Evolutionary conservation across 1,140 invertebrate genomes (phyloP).

Genomic region (Marisa cornuarietis): DNA sequence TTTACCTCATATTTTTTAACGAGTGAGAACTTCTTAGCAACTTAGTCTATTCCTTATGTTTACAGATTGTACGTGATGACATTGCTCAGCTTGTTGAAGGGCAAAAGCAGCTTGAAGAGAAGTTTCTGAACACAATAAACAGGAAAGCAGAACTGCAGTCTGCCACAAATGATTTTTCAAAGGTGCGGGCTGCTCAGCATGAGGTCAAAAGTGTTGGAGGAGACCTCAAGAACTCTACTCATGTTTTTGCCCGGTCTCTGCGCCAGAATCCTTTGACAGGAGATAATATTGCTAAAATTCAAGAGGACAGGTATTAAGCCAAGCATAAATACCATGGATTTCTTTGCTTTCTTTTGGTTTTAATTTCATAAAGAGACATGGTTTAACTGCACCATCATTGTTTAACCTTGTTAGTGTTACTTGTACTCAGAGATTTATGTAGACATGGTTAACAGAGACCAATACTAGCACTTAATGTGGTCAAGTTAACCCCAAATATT

Average conservation of each 20-base stretch:
- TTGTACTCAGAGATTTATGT: too few species aligned
- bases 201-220: conserved; percentile 49
- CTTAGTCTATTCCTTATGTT: conserved; percentile 13
- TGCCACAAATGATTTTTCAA: conserved; percentile 46
- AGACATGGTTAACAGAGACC: too few species aligned
- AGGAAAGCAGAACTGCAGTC: conserved; percentile 51
- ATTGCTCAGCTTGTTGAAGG: conserved; percentile 52
- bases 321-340: not conserved
- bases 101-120: conserved; percentile 53
- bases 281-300: conserved; percentile 63
- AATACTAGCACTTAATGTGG: too few species aligned
- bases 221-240: conserved; percentile 59
- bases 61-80: conserved; percentile 58
- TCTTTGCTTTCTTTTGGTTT: too few species aligned
- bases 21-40: too few species aligned
- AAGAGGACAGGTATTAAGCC: conserved; percentile 57
- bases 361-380: too few species aligned
- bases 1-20: too few species aligned
- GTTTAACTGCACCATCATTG: too few species aligned
- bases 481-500: too few species aligned
- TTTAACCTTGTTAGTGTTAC: too few species aligned
- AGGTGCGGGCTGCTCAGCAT: conserved; percentile 48
- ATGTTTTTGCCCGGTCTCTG: conserved; percentile 58
- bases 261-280: conserved; percentile 62
- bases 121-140: conserved; percentile 53